Base-by-base conservation (phyloP, 2,888 invertebrate species). In the Caenorhabditis panamensis region DNA sequence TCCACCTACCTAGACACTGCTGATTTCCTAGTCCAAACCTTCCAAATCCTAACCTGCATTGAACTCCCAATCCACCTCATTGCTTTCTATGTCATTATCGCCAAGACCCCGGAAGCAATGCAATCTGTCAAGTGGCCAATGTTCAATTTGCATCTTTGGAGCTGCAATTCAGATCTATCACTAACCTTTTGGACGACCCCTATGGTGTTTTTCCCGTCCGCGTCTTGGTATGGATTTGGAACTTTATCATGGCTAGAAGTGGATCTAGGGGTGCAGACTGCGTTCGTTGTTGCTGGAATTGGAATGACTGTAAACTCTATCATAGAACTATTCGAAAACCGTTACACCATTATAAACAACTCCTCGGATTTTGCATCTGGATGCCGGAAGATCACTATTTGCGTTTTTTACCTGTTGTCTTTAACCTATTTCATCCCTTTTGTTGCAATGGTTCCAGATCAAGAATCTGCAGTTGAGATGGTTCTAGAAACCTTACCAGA, bases 351-450 rank as follows among this genome's bases (percentile, higher is more conserved):
- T 9, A 9, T 31, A 4, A 31, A 4, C 31, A 31, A 31, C 4
- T 31, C 31, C 31, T 31, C 31, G n/a, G n/a, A n/a, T n/a, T n/a
- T n/a, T n/a, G n/a, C n/a, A n/a, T n/a, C n/a, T n/a, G n/a, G n/a
- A n/a, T n/a, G n/a, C n/a, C n/a, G n/a, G n/a, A n/a, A n/a, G n/a
- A n/a, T n/a, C n/a, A n/a, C n/a, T n/a, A n/a, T n/a, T n/a, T n/a
- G n/a, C n/a, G n/a, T n/a, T n/a, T n/a, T 31, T 9, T 31, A 53
- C 26, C 31, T 28, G 5, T 18, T 49, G 18, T 54, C 66, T 0
- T 11, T 44, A 0, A 56, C 56, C 18, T 67, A 67, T 26, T 44
- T 67, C 22, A n/a, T 67, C 5, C 66, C 66, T 8, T 67, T 67
- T 26, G 26, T 37, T 6, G 37, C 41, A 13, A 13, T 67, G 44